These are phyloP conservation scores for Punctoribates punctum DNA, from an alignment of 2,888 invertebrate species.

Conservation along the genomic window DNA sequence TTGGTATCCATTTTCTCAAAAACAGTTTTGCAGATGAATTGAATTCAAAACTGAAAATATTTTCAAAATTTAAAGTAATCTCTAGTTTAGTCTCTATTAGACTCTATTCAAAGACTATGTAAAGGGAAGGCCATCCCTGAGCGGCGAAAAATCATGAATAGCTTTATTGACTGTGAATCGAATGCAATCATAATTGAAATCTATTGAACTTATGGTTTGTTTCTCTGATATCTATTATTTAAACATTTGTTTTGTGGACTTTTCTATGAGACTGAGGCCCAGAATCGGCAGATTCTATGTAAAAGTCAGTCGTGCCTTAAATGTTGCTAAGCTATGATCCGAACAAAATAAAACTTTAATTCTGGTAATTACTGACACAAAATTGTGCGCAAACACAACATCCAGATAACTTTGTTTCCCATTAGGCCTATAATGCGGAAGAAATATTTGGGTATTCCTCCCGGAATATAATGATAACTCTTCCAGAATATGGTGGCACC, in stretches of 20 bases:
- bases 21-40: too few species aligned
- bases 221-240: not conserved
- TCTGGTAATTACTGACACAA: not conserved
- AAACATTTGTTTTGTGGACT: slow-evolving; percentile 16
- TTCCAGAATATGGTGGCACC: too few species aligned
- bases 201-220: not conserved
- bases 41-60: too few species aligned
- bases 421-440: slow-evolving; percentile 9
- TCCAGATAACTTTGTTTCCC: not conserved
- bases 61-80: too few species aligned
- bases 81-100: too few species aligned
- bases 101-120: too few species aligned
- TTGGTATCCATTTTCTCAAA: too few species aligned
- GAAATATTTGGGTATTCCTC: not conserved
- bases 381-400: slow-evolving; percentile 2
- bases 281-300: not conserved
- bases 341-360: slow-evolving; percentile 5
- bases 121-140: too few species aligned
- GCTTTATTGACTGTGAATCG: not conserved
- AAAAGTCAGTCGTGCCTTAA: slow-evolving; percentile 24
- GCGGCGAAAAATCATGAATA: too few species aligned
- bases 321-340: slow-evolving; percentile 18
- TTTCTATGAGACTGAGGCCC: not conserved
- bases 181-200: not conserved
- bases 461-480: not conserved